Evolutionary conservation across 2,113 vertebrate genomes (phyloP), one percentile per base, ranked within the genome.

Genomic region (Aramus guarauna): DNA sequence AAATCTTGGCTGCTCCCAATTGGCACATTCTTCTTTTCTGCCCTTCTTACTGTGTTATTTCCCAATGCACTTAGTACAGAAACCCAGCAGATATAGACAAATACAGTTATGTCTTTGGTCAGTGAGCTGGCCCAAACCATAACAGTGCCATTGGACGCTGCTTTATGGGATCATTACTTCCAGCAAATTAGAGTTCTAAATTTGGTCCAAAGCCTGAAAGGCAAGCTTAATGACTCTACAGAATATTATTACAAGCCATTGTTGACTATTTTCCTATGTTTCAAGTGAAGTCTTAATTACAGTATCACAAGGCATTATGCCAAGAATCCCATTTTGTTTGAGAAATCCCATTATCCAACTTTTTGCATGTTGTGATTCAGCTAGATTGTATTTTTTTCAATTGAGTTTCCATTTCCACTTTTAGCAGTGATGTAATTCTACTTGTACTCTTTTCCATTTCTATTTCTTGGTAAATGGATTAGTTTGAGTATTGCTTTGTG

Each of bases 321-420:
- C 68, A 89, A 72, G 48, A 88, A 67, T 68, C 43, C 47, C 36
- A 85, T 91, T 96, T 94, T 89, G 45, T 87, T 58, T 81, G 11
- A 88, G 47, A 68, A 94, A 96, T 68, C 30, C 22, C 29, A 56
- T 96, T 69, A 53, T 24, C 69, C 32, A 37, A 3, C 1, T 23
- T 73, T 56, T 62, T 95, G 43, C 23, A 29, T 43, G 88, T 82
- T 88, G 56, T 94, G 62, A 91, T 79, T 89, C 72, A 73, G 12
- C 10, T 85, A 93, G 75, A 90, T 91, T 75, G 15, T 67, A 59
- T 75, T 92, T 92, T 41, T 88, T 63, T 71, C 63, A 36, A 56
- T 52, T 87, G 22, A 59, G 24, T 84, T 92, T 97, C 83, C 30
- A n/a, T 56, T 89, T 97, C 83, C 55, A 87, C 29, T 78, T 95